Percentiles rank a stretch among this genome's conserved stretches.
These are phyloP conservation scores for Sesamia inferens DNA, from an alignment of 2,888 invertebrate species.

Conservation along the genomic window DNA sequence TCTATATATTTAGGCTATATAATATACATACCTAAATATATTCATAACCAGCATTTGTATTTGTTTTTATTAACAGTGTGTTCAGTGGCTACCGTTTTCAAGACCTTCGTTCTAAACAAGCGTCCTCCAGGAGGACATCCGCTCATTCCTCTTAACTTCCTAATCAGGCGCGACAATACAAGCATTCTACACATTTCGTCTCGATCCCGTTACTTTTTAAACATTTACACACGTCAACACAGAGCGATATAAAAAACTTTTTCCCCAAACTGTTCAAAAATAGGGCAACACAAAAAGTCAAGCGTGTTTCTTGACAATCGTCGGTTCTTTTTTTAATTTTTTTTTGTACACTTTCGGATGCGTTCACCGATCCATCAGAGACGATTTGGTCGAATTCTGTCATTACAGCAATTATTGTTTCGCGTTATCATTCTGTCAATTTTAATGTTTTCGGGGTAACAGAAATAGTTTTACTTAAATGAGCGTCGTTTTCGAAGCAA, in stretches of 20 bases:
- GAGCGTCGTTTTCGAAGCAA: slow-evolving; percentile 67
- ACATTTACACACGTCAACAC: slow-evolving; percentile 56
- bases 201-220: slow-evolving; percentile 58
- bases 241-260: slow-evolving; percentile 48
- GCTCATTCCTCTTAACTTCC: slow-evolving; percentile 44
- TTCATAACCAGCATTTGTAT: background rate
- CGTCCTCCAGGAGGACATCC: slow-evolving; percentile 48
- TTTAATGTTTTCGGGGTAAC: slow-evolving; percentile 57
- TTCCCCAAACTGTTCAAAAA: slow-evolving; percentile 64
- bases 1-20: too few relatives aligned
- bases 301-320: slow-evolving; percentile 75
- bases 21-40: too few relatives aligned
- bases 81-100: background rate
- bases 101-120: slow-evolving; percentile 24
- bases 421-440: slow-evolving; percentile 84
- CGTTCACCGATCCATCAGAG: slow-evolving; percentile 79
- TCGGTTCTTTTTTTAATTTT: slow-evolving; percentile 77
- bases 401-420: slow-evolving; percentile 86
- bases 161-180: slow-evolving; percentile 54
- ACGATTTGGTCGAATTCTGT: slow-evolving; percentile 80
- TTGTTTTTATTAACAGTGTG: too few relatives aligned
- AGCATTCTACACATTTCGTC: slow-evolving; percentile 50
- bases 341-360: slow-evolving; percentile 62
- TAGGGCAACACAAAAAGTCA: slow-evolving; percentile 72
- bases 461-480: slow-evolving; percentile 70